Conservation (phyloP, 2,888 invertebrate genomes). For the Drosophila seclusa region DNA sequence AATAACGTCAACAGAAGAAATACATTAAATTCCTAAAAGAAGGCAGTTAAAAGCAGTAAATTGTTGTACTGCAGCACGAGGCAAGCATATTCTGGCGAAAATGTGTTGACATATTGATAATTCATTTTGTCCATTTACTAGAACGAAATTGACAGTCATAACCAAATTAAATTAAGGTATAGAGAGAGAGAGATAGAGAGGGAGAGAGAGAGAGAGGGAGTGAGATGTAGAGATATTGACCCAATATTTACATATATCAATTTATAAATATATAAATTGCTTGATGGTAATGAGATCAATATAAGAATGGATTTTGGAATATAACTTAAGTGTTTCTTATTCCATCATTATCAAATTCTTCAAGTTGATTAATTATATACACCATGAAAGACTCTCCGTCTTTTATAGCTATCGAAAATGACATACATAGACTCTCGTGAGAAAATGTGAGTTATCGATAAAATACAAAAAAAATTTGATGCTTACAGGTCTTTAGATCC, state of each 20-base stretch:
- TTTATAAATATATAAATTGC: no score
- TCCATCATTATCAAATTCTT: background rate
- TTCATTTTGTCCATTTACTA: slow-evolving; percentile 26
- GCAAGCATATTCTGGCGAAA: slow-evolving; percentile 10
- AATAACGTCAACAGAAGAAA: slow-evolving; percentile 49
- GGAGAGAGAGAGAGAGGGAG: background rate
- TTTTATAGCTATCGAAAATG: background rate
- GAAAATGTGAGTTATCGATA: background rate
- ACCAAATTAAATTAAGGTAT: background rate
- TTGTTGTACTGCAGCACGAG: slow-evolving; percentile 10
- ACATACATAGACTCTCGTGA: background rate
- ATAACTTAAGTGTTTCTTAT: background rate
- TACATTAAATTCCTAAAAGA: slow-evolving; percentile 45
- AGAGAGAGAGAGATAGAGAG: background rate
- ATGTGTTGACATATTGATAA: slow-evolving; percentile 14
- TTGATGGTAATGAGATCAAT: background rate
- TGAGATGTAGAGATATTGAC: background rate
- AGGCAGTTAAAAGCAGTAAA: slow-evolving; percentile 29
- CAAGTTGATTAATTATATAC: background rate
- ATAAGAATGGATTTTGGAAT: background rate
- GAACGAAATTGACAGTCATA: slow-evolving; percentile 7
- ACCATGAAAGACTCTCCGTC: background rate
- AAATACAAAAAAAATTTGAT: fast-evolving
- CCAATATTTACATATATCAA: background rate
- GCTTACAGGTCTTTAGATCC: background rate